These are phyloP conservation scores for Pomatostomus ruficeps DNA, from an alignment of 2,113 vertebrate genomes.

Conservation along the genomic window DNA sequence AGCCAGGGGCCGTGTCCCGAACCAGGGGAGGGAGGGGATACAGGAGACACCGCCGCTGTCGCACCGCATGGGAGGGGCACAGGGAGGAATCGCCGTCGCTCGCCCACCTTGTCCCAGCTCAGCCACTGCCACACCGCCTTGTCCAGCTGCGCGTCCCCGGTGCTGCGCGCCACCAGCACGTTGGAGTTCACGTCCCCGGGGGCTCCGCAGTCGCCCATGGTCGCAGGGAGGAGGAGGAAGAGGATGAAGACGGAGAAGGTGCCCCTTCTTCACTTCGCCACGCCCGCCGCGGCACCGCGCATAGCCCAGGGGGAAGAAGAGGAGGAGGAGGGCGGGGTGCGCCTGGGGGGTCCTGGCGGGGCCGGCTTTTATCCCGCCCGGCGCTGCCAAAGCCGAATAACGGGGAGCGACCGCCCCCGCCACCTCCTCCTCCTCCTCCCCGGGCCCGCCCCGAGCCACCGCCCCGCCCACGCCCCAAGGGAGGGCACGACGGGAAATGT, in stretches of 20 bases:
- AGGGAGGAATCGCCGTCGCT: background rate
- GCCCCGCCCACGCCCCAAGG: too few species aligned
- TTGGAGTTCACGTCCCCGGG: conserved; percentile 79
- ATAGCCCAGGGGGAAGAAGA: fast-evolving
- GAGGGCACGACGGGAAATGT: conserved; percentile 13
- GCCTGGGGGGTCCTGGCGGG: fast-evolving
- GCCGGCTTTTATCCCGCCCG: background rate
- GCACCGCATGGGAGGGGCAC: too few species aligned
- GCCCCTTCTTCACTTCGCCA: background rate
- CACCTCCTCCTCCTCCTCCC: background rate
- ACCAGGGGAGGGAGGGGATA: background rate
- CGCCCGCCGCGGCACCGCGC: background rate
- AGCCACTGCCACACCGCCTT: conserved; percentile 81
- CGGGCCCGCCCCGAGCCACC: background rate
- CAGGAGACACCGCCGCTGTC: fast-evolving
- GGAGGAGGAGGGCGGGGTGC: fast-evolving
- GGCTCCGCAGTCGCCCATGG: conserved; percentile 69
- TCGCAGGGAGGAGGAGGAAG: background rate
- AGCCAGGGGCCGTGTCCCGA: fast-evolving
- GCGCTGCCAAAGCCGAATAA: background rate
- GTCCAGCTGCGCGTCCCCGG: conserved; percentile 83
- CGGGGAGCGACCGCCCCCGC: background rate
- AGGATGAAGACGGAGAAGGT: background rate
- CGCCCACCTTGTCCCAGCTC: conserved; percentile 84
- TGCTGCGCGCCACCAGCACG: conserved; percentile 59